Evolutionary conservation across 2,888 invertebrate genomes (phyloP), one percentile per base, ranked within the genome.

Genomic region (Hypsopygia costalis): DNA sequence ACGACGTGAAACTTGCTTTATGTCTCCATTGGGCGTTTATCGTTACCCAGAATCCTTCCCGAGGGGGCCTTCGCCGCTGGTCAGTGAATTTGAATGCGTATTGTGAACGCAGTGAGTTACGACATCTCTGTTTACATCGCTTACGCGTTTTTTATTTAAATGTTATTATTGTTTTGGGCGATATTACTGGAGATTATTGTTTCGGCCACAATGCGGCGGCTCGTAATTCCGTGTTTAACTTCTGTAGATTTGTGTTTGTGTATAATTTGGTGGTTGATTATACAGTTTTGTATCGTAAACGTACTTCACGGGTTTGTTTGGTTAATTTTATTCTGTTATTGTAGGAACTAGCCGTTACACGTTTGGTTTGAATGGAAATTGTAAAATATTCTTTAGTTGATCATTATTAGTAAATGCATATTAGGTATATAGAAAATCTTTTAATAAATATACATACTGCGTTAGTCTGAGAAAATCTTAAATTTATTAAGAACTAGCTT

Each of bases 1-100:
- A 64, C 62, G 62, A 58, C 38, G 34, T 44, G 29, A 38, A 49
- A 49, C 52, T 51, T 54, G 44, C 40, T 63, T 66, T 62, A 66
- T 58, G 52, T 47, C 31, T 40, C 66, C 54, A 34, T 11, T 29
- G 58, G 55, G 52, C 53, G 38, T 47, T 48, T 51, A 54, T 49
- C 42, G 46, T 36, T 45, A 25, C 31, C 44, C 44, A 47, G 53
- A 55, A 55, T 52, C 46, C 44, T 35, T 49, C 49, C 46, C 21
- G 6, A 44, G 46, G 46, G 39, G 22, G 10, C 33, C 9, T 27
- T 39, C 30, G 20, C 50, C 52, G 51, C 37, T 46, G 56, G 53
- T 49, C 57, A 55, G 55, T 57, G 55, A 51, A 58, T 58, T 55
- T 51, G 49, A 55, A 58, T 55, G 49, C 44, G 28, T n/a, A n/a